Base-by-base conservation (phyloP, 2,797 vertebrate species). In the Arrhamphus sclerolepis region DNA sequence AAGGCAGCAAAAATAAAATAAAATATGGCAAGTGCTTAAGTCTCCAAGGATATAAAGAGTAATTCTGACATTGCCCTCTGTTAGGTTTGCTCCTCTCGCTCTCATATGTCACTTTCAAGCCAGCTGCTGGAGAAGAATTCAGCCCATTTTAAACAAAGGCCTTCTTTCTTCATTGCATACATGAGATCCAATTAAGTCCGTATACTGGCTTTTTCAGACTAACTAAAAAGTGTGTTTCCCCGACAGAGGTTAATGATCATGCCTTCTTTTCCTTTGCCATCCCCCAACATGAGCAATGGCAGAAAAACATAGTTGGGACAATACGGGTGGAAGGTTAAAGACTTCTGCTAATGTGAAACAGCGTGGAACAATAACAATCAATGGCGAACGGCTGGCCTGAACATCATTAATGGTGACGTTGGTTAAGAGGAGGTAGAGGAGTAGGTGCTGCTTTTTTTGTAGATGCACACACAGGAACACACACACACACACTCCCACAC, bases 261-360 rank as follows among this genome's bases (percentile, higher is more conserved):
- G 67, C 69, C 64, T 71, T 69, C 39, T 48, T 52, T 72, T 71
- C 59, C 66, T 65, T 49, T 61, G 66, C 61, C 61, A n/a, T 77
- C 78, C 72, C 62, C 56, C 80, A 83, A 87, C 84, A 85, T 80
- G 72, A 90, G 75, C 83, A 77, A 83, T 79, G 76, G 75, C 75
- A 72, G 75, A 86, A 89, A 87, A 88, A 88, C 72, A 83, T 65
- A 84, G 80, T 79, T 63, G 48, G 80, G 72, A 85, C 83, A 86
- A 81, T 71, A 50, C 7, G 26, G 80, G 79, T 83, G 80, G 78
- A 55, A 77, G 82, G 87, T 87, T 87, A 85, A 90, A 89, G 81
- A 90, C 84, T 78, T 67, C 60, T 54, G 81, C 79, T 88, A 86
- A 89, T 86, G 84, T 79, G 78, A 81, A 87, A 84, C 82, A 87